Evolutionary conservation across 1,140 invertebrate species (phyloP).

Genomic region (Euschistus heros): DNA sequence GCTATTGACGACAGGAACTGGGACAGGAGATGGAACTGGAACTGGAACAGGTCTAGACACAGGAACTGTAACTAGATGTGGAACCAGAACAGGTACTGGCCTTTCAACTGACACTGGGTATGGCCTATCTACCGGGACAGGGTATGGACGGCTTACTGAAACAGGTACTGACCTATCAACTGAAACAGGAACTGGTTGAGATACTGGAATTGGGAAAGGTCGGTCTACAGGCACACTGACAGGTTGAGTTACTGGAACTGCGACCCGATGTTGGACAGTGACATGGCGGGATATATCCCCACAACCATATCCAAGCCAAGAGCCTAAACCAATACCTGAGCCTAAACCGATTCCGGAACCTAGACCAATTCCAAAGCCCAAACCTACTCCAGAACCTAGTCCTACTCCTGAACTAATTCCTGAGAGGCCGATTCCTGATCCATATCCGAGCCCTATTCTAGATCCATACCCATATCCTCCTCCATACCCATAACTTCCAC

Average conservation of each 20-base stretch:
- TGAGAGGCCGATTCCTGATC: neutral
- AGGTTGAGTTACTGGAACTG: too few species aligned
- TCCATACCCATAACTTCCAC: too few species aligned
- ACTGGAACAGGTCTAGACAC: slow-evolving; percentile 26
- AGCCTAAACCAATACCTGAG: neutral
- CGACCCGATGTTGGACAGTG: slow-evolving; percentile 39
- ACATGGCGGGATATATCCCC: slow-evolving; percentile 24
- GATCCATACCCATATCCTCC: too few species aligned
- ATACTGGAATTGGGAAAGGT: too few species aligned
- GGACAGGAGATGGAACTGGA: neutral
- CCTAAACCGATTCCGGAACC: neutral
- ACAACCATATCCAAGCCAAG: neutral
- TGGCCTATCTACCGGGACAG: neutral
- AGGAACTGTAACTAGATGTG: slow-evolving; percentile 9
- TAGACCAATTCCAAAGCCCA: neutral
- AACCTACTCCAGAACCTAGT: neutral
- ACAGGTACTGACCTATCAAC: slow-evolving; percentile 26
- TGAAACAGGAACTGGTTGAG: too few species aligned
- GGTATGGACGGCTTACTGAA: slow-evolving; percentile 18
- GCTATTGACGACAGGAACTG: neutral
- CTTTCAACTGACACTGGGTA: neutral
- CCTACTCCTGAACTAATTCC: too few species aligned
- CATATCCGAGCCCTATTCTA: neutral
- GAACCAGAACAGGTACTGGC: neutral
- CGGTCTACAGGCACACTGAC: too few species aligned